Percentiles rank a stretch among this genome's conserved stretches.
Evolutionary conservation across 2,888 invertebrate genomes (phyloP).

Genomic region (Thymelicus acteon): DNA sequence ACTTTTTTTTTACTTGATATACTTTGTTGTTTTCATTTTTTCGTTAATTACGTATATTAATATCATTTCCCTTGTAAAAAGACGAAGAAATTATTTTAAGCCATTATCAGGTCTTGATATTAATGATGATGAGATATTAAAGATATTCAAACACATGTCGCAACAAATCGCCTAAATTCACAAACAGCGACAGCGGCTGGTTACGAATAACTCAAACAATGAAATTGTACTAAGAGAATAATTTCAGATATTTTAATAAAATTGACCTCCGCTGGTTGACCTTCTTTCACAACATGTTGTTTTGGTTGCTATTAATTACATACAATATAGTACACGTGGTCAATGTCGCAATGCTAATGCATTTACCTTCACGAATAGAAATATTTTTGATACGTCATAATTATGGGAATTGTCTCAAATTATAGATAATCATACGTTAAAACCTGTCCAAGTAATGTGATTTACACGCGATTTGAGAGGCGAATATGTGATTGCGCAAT

Average conservation of each 20-base stretch:
- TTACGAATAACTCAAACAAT: slow-evolving; percentile 12
- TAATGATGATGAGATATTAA: neutral
- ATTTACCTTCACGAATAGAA: slow-evolving; percentile 38
- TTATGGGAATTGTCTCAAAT: slow-evolving; percentile 42
- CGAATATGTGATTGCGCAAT: slow-evolving; percentile 1
- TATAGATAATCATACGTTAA: slow-evolving; percentile 16
- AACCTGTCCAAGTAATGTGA: slow-evolving; percentile 9
- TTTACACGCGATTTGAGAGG: slow-evolving; percentile 19
- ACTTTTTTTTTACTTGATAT: no score
- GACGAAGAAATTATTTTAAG: no score
- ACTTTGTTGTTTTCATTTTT: no score
- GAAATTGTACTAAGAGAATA: slow-evolving; percentile 21
- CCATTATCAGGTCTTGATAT: neutral
- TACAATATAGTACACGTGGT: slow-evolving; percentile 59
- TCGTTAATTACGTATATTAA: neutral
- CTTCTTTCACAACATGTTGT: slow-evolving; percentile 59
- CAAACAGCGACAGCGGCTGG: neutral
- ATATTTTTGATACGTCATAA: slow-evolving; percentile 33
- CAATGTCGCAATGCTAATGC: slow-evolving; percentile 51
- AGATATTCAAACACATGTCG: neutral
- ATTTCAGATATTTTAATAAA: slow-evolving; percentile 24
- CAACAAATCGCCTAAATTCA: neutral
- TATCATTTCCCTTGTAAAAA: neutral
- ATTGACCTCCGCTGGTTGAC: slow-evolving; percentile 46
- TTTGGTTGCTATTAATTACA: slow-evolving; percentile 56